phyloP scores from a whole-genome alignment of 2,888 invertebrate genomes.

The Acleris laterana region DNA sequence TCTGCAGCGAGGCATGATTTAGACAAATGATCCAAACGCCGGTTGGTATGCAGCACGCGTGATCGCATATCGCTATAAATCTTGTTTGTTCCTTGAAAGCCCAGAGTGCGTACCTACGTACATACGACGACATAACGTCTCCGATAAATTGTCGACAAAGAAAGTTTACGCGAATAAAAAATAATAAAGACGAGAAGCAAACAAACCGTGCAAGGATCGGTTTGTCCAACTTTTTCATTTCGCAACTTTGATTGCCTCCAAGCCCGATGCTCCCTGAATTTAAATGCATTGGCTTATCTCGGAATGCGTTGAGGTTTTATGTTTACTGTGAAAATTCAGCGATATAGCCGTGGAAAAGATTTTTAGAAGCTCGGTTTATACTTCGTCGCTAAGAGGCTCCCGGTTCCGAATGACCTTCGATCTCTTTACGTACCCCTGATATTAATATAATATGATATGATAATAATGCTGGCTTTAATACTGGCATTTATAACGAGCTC shows the following conservation, averaged over 20 bases:
- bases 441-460: no score
- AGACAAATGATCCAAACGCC: slow-evolving; percentile 29
- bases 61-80: slow-evolving; percentile 54
- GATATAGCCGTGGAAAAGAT: slow-evolving; percentile 10
- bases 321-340: slow-evolving; percentile 21
- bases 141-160: slow-evolving; percentile 57
- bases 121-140: slow-evolving; percentile 50
- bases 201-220: slow-evolving; percentile 49
- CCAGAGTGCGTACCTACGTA: slow-evolving; percentile 47
- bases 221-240: slow-evolving; percentile 64
- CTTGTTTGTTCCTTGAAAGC: slow-evolving; percentile 54
- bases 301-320: slow-evolving; percentile 46
- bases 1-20: slow-evolving; percentile 28
- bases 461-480: no score
- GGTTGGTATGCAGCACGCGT: slow-evolving; percentile 44
- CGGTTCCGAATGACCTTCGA: no score
- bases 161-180: slow-evolving; percentile 53
- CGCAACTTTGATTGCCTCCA: slow-evolving; percentile 69
- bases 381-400: not conserved
- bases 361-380: slow-evolving; percentile 5
- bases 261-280: slow-evolving; percentile 53
- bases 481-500: no score
- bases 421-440: no score
- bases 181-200: slow-evolving; percentile 57
- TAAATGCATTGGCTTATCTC: slow-evolving; percentile 55